A percentile compares a stretch with the other conserved stretches of the same genome.
Conservation (phyloP, 2,113 vertebrate species). For the Tachysurus fulvidraco region DNA sequence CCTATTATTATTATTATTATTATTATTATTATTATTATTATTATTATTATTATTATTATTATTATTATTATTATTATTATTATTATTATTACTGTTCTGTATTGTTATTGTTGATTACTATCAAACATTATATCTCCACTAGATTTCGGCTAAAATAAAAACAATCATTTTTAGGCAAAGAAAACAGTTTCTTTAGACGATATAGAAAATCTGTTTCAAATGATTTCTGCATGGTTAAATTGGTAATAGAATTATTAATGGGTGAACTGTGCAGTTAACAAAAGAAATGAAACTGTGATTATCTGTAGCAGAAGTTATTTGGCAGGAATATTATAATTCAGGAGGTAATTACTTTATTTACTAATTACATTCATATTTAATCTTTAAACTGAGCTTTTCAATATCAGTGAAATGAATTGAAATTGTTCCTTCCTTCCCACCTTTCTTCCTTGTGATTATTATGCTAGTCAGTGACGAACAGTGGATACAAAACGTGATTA, state of each 20-base stretch:
- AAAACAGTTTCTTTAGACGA: not conserved
- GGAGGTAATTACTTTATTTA: not conserved
- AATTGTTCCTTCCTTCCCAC: not conserved
- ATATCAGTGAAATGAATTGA: not conserved
- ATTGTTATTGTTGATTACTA: too few relatives aligned
- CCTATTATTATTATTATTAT: not conserved
- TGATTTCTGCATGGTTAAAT: not conserved
- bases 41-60: not conserved
- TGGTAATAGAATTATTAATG: not conserved
- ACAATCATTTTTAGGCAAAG: not conserved
- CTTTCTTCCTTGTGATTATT: not conserved
- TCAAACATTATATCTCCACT: not conserved
- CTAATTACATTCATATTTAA: not conserved
- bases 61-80: not conserved
- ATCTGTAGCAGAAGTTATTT: not conserved
- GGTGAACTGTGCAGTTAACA: not conserved
- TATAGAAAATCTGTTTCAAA: not conserved
- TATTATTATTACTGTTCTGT: not conserved
- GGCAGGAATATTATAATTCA: not conserved
- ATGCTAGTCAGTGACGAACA: not conserved
- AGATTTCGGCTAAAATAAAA: not conserved
- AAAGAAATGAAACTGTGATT: not conserved
- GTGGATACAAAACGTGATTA: not conserved
- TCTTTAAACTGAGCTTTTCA: not conserved
- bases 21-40: not conserved